Conservation (phyloP, 1,140 invertebrate genomes). For the Manduca sexta region DNA sequence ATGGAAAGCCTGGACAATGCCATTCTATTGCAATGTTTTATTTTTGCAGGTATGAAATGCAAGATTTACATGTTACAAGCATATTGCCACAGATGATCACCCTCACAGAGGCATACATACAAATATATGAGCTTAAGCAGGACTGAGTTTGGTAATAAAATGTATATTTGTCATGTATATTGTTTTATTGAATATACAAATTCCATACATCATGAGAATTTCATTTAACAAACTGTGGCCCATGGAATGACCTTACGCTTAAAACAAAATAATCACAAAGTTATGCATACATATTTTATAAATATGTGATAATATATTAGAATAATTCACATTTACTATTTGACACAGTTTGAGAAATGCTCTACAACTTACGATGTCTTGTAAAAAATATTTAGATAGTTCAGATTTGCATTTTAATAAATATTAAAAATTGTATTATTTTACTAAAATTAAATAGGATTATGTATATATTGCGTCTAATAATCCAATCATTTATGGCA, state of each 20-base stretch:
- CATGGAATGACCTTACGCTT: constrained; percentile 39
- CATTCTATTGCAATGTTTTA: no score
- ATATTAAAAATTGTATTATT: no score
- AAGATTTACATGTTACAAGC: constrained; percentile 98
- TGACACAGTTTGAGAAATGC: constrained; percentile 38
- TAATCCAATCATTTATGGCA: no score
- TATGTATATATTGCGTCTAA: no score
- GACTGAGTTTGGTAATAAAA: constrained; percentile 42
- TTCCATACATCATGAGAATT: constrained; percentile 26
- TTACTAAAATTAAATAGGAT: no score
- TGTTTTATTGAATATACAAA: constrained; percentile 65
- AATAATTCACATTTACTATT: constrained; percentile 22
- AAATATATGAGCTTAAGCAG: constrained; percentile 80
- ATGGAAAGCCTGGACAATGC: no score
- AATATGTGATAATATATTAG: constrained; percentile 27
- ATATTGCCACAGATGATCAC: constrained; percentile 99
- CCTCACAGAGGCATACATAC: constrained; percentile 98
- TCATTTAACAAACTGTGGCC: constrained; percentile 38
- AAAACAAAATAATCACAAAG: constrained; percentile 24
- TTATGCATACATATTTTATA: constrained; percentile 17
- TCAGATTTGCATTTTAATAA: constrained; percentile 6
- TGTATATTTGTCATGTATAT: constrained; percentile 26
- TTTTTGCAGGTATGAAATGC: constrained; percentile 87
- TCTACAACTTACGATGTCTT: constrained; percentile 2
- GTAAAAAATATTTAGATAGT: constrained; percentile 3